Evolutionary conservation across 2,797 vertebrate genomes (phyloP).

Genomic region (Decapterus maruadsi): DNA sequence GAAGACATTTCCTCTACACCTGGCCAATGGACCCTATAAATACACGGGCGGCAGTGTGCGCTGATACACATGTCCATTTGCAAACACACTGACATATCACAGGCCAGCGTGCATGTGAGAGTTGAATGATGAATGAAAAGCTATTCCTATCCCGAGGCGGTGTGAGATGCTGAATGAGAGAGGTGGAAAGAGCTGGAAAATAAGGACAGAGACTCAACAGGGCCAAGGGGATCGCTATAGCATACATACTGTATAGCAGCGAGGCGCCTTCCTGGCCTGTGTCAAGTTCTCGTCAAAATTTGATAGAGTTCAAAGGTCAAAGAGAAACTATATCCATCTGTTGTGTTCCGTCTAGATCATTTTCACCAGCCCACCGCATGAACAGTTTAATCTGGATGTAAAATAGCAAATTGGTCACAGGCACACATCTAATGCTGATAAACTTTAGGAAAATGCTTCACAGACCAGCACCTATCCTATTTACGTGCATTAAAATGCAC

Average conservation of each 20-base stretch:
- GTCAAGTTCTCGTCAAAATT: constrained; percentile 80
- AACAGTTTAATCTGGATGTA: constrained; percentile 14
- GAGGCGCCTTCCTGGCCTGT: constrained; percentile 34
- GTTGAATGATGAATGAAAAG: constrained; percentile 60
- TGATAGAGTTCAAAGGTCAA: constrained; percentile 67
- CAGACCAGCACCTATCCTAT: too few relatives aligned
- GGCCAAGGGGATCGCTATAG: neutral
- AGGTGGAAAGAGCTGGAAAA: constrained; percentile 44
- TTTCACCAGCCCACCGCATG: constrained; percentile 13
- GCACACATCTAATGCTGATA: neutral
- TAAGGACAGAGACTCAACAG: constrained; percentile 1
- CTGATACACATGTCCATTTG: constrained; percentile 21
- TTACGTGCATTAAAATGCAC: neutral
- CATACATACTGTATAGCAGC: constrained; percentile 21
- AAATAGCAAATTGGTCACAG: neutral
- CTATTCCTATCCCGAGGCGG: constrained; percentile 27
- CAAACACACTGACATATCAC: constrained; percentile 41
- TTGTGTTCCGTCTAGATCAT: constrained; percentile 35
- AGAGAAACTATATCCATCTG: constrained; percentile 57
- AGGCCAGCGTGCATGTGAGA: constrained; percentile 24
- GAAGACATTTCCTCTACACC: constrained; percentile 70
- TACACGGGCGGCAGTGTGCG: constrained; percentile 36
- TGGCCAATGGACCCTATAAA: constrained; percentile 64
- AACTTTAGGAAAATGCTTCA: neutral
- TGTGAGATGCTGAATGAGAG: constrained; percentile 31